Evolutionary conservation across 2,888 invertebrate species (phyloP).

Genomic region (Fissipunctia ypsillon): DNA sequence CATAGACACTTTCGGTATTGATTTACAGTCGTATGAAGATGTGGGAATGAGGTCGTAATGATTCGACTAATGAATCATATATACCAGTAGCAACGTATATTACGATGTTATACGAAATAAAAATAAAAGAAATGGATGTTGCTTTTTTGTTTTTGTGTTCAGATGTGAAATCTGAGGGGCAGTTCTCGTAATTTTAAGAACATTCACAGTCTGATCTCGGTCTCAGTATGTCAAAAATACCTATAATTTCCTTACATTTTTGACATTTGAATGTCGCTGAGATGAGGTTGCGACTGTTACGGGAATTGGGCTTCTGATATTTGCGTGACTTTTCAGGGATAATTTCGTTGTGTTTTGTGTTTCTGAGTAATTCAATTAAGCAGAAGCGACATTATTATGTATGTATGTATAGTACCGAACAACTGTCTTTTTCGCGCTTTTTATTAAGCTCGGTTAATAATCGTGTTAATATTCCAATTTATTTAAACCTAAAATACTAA

Average conservation of each 20-base stretch:
- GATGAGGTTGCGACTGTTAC: too few relatives aligned
- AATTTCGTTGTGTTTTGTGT: constrained; percentile 2
- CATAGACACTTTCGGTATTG: constrained; percentile 12
- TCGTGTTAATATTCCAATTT: background rate
- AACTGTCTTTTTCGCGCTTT: too few relatives aligned
- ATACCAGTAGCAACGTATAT: constrained; percentile 42
- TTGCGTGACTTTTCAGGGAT: background rate
- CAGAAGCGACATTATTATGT: background rate
- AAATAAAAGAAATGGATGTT: constrained; percentile 50
- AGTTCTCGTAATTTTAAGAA: too few relatives aligned
- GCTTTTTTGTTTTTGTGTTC: constrained; percentile 15
- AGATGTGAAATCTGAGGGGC: constrained; percentile 23
- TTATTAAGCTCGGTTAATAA: background rate
- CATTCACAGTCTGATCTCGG: too few relatives aligned
- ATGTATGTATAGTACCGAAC: too few relatives aligned
- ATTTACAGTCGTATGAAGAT: constrained; percentile 25
- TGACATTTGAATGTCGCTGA: too few relatives aligned
- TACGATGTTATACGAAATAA: constrained; percentile 20
- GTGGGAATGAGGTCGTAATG: constrained; percentile 42
- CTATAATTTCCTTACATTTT: too few relatives aligned
- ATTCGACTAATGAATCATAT: constrained; percentile 43
- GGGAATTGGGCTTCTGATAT: too few relatives aligned
- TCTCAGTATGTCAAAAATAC: too few relatives aligned
- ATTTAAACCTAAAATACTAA: background rate
- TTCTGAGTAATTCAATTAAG: background rate